Percentiles rank a stretch among this genome's conserved stretches.
Conservation (phyloP, 2,113 vertebrate genomes). For the Burhinus bistriatus region DNA sequence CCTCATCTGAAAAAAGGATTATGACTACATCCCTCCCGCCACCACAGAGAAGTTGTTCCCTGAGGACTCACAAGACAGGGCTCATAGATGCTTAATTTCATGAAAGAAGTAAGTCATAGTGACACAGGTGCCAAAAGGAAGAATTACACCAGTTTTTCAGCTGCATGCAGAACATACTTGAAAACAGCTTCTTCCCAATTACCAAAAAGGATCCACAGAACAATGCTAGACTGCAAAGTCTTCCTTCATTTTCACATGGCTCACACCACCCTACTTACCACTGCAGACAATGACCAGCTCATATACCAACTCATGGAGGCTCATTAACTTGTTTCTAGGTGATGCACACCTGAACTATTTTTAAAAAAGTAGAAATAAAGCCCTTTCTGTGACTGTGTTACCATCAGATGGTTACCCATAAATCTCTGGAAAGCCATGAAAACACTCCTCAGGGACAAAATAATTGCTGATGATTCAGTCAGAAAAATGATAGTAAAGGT, state of each 20-base stretch:
- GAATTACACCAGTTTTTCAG: background rate
- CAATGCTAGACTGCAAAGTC: background rate
- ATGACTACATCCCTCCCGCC: background rate
- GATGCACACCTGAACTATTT: background rate
- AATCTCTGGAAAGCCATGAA: background rate
- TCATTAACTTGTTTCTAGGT: background rate
- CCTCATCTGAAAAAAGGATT: background rate
- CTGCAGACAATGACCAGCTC: background rate
- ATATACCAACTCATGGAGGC: rapidly evolving
- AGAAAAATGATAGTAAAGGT: slow-evolving; percentile 25
- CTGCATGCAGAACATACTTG: background rate
- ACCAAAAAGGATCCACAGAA: background rate
- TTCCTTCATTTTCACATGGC: background rate
- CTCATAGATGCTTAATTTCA: slow-evolving; percentile 9
- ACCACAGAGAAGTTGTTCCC: background rate
- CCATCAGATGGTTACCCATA: background rate
- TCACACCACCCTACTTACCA: background rate
- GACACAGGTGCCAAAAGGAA: background rate
- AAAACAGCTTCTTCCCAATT: background rate
- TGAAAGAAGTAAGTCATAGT: background rate
- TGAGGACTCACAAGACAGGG: background rate
- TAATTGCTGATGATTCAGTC: slow-evolving; percentile 47
- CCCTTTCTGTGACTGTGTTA: background rate
- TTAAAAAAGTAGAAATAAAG: background rate
- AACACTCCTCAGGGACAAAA: slow-evolving; percentile 12